Percentiles rank a stretch among this genome's conserved stretches.
Conservation (phyloP, 37 sponge, comb jelly and placozoan species). For the Spongilla lacustris region DNA sequence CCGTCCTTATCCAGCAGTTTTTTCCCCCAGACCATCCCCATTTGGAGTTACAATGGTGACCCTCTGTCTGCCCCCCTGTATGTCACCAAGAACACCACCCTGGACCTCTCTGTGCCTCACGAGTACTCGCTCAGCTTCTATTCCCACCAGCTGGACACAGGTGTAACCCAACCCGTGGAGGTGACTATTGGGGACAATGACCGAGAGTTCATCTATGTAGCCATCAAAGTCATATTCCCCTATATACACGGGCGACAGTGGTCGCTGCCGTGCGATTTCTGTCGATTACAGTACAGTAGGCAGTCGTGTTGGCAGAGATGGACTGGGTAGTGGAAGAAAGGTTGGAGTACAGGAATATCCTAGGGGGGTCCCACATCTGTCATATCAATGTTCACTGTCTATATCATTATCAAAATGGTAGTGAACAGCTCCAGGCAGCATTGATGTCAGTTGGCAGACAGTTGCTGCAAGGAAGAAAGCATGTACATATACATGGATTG, state of each 20-base stretch:
- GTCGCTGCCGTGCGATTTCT: slow-evolving; percentile 44
- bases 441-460: slow-evolving; percentile 50
- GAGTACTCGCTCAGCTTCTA: slow-evolving; percentile 44
- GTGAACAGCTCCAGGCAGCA: slow-evolving; percentile 51
- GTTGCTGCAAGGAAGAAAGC: slow-evolving; percentile 18
- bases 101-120: slow-evolving; percentile 42
- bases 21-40: slow-evolving; percentile 25
- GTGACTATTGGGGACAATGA: slow-evolving; percentile 46
- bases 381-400: no score
- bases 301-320: neutral
- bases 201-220: slow-evolving; percentile 54
- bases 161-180: neutral
- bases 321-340: neutral
- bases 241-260: slow-evolving; percentile 40
- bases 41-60: slow-evolving; percentile 46
- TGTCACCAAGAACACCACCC: slow-evolving; percentile 14
- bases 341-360: slow-evolving; percentile 45
- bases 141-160: slow-evolving; percentile 17
- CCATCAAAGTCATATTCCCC: slow-evolving; percentile 80
- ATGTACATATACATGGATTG: neutral
- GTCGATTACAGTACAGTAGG: slow-evolving; percentile 38
- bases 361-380: slow-evolving; percentile 56
- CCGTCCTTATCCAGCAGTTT: no score
- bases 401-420: neutral
- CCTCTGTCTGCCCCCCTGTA: slow-evolving; percentile 4